These are phyloP conservation scores for Acholoe squamosa DNA, from an alignment of 2,888 invertebrate species.

Conservation along the genomic window DNA sequence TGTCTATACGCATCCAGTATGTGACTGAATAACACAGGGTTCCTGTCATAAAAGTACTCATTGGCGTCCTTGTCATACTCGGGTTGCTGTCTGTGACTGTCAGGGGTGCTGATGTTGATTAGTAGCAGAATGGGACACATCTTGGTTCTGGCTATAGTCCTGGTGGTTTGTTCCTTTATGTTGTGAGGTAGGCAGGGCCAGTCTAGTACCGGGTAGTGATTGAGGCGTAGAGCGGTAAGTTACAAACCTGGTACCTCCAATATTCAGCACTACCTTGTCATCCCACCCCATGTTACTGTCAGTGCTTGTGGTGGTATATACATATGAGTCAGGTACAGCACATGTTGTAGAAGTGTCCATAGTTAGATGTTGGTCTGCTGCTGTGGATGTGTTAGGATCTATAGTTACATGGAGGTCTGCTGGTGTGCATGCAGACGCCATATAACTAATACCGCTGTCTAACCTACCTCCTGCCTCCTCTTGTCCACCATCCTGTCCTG, in stretches of 20 bases:
- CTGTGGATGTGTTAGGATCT: too few species aligned
- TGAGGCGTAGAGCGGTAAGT: constrained; percentile 51
- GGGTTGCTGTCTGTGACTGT: too few species aligned
- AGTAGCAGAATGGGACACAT: too few species aligned
- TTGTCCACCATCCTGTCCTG: neutral
- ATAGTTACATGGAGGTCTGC: too few species aligned
- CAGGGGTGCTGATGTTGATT: too few species aligned
- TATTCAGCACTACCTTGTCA: neutral
- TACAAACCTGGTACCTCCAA: neutral
- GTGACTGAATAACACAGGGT: constrained; percentile 72
- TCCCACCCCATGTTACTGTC: too few species aligned
- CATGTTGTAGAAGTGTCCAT: too few species aligned
- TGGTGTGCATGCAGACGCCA: too few species aligned
- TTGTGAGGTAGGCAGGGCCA: constrained; percentile 31
- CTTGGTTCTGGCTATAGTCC: too few species aligned
- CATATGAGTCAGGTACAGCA: neutral
- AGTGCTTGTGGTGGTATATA: too few species aligned
- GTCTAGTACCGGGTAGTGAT: constrained; percentile 27
- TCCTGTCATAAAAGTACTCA: constrained; percentile 75
- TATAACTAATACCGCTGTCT: neutral
- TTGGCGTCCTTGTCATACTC: neutral
- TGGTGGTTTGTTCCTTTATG: neutral
- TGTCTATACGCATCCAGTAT: constrained; percentile 73
- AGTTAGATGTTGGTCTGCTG: neutral
- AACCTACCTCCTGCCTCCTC: neutral